Base-by-base conservation (phyloP, 2,797 vertebrate species). In the Poecilia gillii region DNA sequence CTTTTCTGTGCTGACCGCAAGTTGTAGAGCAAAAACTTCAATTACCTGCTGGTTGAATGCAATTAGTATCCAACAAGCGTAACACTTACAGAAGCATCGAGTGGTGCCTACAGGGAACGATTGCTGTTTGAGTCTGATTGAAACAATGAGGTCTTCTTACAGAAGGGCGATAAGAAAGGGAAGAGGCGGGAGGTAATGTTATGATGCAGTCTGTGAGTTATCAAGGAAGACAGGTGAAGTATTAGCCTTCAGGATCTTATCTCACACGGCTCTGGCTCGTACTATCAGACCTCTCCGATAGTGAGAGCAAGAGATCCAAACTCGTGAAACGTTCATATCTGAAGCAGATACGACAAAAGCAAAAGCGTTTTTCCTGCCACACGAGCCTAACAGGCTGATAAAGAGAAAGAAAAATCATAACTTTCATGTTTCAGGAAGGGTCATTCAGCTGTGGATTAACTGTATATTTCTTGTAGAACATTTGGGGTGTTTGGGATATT, bases 21-120 rank as follows among this genome's bases (percentile, higher is more conserved):
- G 85, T 93, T 89, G 91, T 85, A 84, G 86, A 88, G 78, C 82
- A 80, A 93, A 51, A 89, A 92, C 91, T 91, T 93, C 85, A 93
- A 93, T 91, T 90, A 91, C 93, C 94, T 74, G 89, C 92, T 89
- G 92, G 87, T 93, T 89, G 87, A 91, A 93, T 92, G 90, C 91
- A 94, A 94, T 95, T 94, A 95, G 91, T 74, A 85, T 78, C 83
- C 81, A 93, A 91, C 90, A 85, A 82, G 76, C 86, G 83, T 89
- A 93, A 93, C 89, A 93, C 81, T 94, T 91, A 93, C 84, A 90
- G 46, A 84, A 83, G 81, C 83, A 76, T 80, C 62, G 85, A 87
- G 75, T 13, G 74, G 74, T 36, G 84, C 83, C 82, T 77, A 45
- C 70, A 79, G 83, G 86, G 72, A 86, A 79, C 5, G 72, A 82